Conservation (phyloP, 2,113 vertebrate genomes). For the Rhinichthys klamathensis region DNA sequence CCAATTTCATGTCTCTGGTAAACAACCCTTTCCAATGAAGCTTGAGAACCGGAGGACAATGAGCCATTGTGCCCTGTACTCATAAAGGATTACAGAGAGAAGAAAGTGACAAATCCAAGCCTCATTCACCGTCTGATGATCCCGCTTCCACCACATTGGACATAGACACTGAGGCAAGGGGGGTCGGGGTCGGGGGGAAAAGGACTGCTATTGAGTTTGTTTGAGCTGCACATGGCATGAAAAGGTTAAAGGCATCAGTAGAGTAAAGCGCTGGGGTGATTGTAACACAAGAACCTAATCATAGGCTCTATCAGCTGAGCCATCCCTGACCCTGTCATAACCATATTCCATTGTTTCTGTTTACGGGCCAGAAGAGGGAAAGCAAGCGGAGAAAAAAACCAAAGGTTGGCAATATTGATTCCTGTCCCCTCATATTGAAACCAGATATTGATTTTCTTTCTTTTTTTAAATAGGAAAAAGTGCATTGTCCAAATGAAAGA, state of each 20-base stretch:
- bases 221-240: slow-evolving; percentile 65
- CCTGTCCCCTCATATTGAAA: slow-evolving; percentile 80
- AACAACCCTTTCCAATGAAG: slow-evolving; percentile 33
- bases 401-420: slow-evolving; percentile 72
- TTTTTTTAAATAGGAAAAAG: slow-evolving; percentile 79
- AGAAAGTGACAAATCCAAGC: slow-evolving; percentile 54
- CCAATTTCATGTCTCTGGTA: slow-evolving; percentile 41
- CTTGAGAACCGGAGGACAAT: slow-evolving; percentile 6
- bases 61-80: slow-evolving; percentile 33
- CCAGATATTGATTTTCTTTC: slow-evolving; percentile 84
- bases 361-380: slow-evolving; percentile 71
- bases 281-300: slow-evolving; percentile 77
- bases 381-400: slow-evolving; percentile 53
- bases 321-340: slow-evolving; percentile 79
- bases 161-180: slow-evolving; percentile 24
- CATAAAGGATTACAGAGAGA: slow-evolving; percentile 50
- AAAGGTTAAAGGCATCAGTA: slow-evolving; percentile 73
- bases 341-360: slow-evolving; percentile 81
- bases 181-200: slow-evolving; percentile 10
- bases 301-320: slow-evolving; percentile 72
- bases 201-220: slow-evolving; percentile 56
- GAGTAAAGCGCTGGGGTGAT: slow-evolving; percentile 65
- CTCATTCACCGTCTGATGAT: slow-evolving; percentile 45
- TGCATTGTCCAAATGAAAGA: slow-evolving; percentile 77
- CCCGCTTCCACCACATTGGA: slow-evolving; percentile 34